phyloP scores from a whole-genome alignment of 2,113 vertebrate genomes.

The Barnardius zonarius region DNA sequence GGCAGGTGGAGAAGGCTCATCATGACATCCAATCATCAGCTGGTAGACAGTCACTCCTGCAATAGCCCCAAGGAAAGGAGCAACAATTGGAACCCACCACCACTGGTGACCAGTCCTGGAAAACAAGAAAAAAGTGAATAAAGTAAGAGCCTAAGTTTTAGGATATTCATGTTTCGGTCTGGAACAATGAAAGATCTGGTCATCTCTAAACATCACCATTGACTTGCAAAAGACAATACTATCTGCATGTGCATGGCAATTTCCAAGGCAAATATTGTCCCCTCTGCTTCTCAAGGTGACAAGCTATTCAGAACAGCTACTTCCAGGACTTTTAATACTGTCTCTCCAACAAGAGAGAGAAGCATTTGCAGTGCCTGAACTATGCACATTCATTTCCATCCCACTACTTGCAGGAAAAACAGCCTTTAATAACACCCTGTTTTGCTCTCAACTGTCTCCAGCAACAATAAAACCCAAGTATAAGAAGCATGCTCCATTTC shows the following conservation, averaged over 20 bases:
- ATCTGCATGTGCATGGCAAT: accelerated
- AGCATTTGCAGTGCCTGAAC: neutral
- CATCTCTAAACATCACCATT: neutral
- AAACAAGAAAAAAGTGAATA: neutral
- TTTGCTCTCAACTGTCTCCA: neutral
- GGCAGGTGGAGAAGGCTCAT: conserved; percentile 79
- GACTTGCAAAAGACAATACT: neutral
- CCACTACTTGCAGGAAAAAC: neutral
- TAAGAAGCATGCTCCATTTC: neutral
- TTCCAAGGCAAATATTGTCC: neutral
- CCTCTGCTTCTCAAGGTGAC: neutral
- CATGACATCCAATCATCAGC: conserved; percentile 89
- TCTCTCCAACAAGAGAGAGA: neutral
- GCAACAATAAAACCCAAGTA: neutral
- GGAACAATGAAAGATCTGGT: neutral
- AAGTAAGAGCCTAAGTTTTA: neutral
- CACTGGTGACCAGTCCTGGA: conserved; percentile 78
- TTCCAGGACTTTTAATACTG: neutral
- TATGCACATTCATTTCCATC: neutral
- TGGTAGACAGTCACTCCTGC: conserved; percentile 88
- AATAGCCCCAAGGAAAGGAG: conserved; percentile 87
- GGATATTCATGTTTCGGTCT: neutral
- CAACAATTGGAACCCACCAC: conserved; percentile 91
- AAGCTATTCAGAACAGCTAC: neutral
- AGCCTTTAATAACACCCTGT: neutral